Percentiles rank a stretch among this genome's conserved stretches.
These are phyloP conservation scores for Brevimyrus niger DNA, from an alignment of 2,113 vertebrate genomes.

Conservation along the genomic window DNA sequence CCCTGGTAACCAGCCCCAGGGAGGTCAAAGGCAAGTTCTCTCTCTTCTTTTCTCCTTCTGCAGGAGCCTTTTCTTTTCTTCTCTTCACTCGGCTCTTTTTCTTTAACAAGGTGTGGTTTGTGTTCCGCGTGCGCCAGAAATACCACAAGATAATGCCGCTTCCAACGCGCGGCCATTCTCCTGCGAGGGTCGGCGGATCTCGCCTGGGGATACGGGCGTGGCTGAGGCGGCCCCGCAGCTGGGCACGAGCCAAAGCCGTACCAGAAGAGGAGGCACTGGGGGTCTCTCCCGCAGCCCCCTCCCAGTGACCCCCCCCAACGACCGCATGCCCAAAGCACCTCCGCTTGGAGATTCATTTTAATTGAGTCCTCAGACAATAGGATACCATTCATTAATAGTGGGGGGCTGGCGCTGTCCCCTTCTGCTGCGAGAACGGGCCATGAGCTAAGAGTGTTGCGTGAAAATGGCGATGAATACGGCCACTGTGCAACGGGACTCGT, in stretches of 20 bases:
- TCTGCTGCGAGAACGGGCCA: not conserved
- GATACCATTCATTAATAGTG: not conserved
- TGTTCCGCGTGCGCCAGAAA: not conserved
- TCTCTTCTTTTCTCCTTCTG: constrained; percentile 9
- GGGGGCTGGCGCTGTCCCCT: not conserved
- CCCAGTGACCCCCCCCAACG: constrained; percentile 28
- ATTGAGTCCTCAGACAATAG: constrained; percentile 47
- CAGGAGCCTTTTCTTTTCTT: not conserved
- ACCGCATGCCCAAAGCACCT: constrained; percentile 44
- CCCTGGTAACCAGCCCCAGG: constrained; percentile 54
- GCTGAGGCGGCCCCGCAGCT: not conserved
- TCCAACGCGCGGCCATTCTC: not conserved
- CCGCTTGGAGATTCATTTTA: constrained; percentile 57
- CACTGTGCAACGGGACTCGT: not conserved
- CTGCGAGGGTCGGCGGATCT: not conserved
- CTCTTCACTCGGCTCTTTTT: constrained; percentile 13
- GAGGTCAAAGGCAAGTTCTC: constrained; percentile 47
- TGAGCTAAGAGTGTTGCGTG: not conserved
- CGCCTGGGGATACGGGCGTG: not conserved
- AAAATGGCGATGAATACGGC: not conserved
- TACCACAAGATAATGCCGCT: not conserved
- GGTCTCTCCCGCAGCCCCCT: not conserved
- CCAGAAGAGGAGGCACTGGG: not conserved
- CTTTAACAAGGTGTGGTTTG: constrained; percentile 22
- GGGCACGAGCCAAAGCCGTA: not conserved